These are phyloP conservation scores for Onychorhynchus coronatus DNA, from an alignment of 2,113 vertebrate species.

Conservation along the genomic window DNA sequence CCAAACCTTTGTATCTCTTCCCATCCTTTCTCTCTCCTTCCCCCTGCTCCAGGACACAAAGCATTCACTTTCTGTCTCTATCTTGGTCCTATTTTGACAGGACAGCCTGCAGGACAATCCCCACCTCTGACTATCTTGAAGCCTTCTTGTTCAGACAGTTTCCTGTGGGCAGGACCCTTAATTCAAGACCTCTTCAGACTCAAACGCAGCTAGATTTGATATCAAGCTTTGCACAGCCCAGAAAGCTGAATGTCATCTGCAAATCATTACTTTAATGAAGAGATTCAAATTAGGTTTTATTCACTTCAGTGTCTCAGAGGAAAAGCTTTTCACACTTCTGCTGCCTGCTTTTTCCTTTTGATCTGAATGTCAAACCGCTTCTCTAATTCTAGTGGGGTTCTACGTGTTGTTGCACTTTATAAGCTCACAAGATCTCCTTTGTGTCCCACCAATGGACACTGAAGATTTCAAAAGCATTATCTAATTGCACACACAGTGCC, in stretches of 20 bases:
- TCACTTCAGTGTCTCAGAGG: neutral
- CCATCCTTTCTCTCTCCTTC: neutral
- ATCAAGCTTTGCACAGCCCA: neutral
- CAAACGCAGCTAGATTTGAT: neutral
- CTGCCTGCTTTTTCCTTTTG: neutral
- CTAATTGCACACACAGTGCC: neutral
- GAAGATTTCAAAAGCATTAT: neutral
- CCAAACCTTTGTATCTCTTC: neutral
- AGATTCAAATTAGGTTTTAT: neutral
- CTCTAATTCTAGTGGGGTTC: neutral
- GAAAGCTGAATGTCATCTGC: neutral
- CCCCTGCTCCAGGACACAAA: neutral
- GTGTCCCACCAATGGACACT: neutral
- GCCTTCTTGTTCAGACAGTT: neutral
- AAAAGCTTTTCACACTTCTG: neutral
- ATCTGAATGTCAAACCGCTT: neutral
- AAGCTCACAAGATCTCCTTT: neutral
- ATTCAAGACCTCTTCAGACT: neutral
- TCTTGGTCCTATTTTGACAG: neutral
- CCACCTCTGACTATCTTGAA: neutral
- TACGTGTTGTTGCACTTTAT: neutral
- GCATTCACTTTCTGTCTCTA: neutral
- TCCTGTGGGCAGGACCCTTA: neutral
- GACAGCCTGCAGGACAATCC: neutral
- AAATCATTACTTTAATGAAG: neutral